phyloP scores from a whole-genome alignment of 2,797 vertebrate genomes.

The Vespertilio murinus region DNA sequence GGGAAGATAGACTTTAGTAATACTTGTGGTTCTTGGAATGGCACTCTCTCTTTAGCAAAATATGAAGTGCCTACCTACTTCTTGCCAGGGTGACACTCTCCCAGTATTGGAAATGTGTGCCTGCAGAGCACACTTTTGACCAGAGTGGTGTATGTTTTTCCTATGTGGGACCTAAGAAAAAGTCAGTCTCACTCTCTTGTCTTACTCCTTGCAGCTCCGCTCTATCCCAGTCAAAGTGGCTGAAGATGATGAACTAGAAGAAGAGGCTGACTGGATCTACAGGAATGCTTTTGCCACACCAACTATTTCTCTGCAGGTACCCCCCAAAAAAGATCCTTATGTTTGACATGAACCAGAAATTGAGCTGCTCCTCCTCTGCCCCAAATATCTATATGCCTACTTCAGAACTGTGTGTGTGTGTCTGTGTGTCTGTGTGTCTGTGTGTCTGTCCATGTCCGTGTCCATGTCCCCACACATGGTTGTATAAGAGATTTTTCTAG shows the following conservation, averaged over 20 bases:
- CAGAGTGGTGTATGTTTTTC: background rate
- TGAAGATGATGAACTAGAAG: slow-evolving; percentile 97
- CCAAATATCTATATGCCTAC: background rate
- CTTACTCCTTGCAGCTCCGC: slow-evolving; percentile 87
- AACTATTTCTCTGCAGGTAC: slow-evolving; percentile 98
- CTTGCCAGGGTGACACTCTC: background rate
- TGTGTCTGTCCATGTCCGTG: background rate
- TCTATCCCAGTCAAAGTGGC: slow-evolving; percentile 94
- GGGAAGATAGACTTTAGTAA: background rate
- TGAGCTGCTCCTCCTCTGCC: background rate
- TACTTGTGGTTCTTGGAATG: background rate
- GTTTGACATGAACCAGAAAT: background rate
- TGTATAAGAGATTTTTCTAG: background rate
- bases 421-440: no score
- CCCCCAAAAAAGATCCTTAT: background rate
- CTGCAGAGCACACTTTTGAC: background rate
- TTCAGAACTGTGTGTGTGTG: background rate
- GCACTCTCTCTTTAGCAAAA: background rate
- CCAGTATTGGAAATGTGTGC: background rate
- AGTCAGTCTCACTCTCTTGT: background rate
- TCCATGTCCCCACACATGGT: background rate
- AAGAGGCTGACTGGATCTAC: slow-evolving; percentile 99
- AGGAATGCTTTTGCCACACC: slow-evolving; percentile 97
- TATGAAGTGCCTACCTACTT: background rate
- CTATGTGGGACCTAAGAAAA: background rate